Base-by-base conservation (phyloP, 2,113 vertebrate species). In the Aepyceros melampus region DNA sequence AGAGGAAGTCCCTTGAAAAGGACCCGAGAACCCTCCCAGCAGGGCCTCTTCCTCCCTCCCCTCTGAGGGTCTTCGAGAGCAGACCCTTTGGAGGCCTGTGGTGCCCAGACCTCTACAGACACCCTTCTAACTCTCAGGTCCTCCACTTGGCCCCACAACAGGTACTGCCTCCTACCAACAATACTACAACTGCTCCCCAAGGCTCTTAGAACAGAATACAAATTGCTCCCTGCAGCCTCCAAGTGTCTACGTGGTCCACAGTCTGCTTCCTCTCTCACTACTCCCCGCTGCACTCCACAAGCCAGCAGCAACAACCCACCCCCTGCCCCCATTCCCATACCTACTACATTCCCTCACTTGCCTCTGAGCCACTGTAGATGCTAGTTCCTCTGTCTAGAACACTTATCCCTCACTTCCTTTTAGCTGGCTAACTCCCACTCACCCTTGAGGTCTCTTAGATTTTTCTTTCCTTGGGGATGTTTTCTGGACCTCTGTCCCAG, bases 1-100 rank as follows among this genome's bases (percentile, higher is more conserved):
- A 88, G 81, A 95, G 55, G 89, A 89, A 90, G 96, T 74, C 94
- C 91, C 95, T 83, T 95, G 95, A 97, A 96, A 93, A 56, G 91
- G 16, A 89, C 90, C 58, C 6, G 10, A 45, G 89, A 86, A 36
- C 74, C 67, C 27, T 90, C 82, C 94, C 76, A 88, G 60, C 31
- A 43, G 13, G 51, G 21, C 23, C 33, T 96, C 89, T 67, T 60
- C 64, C 84, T 43, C 78, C 4, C 33, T 47, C 8, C 12, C 62
- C 2, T 53, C 7, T 43, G 31, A 71, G 51, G n/a, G 12, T 33
- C 58, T 88, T 21, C 1, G 15, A 58, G 12, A 60, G 64, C 19
- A 88, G 31, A 53, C 12, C 40, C 21, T 12, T 19, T 29, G 55
- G 25, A 1, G 27, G n/a, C 27, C 1, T 3, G 7, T 3, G 7